These are phyloP conservation scores for Eupsilia transversa DNA, from an alignment of 2,888 invertebrate genomes.

Conservation along the genomic window DNA sequence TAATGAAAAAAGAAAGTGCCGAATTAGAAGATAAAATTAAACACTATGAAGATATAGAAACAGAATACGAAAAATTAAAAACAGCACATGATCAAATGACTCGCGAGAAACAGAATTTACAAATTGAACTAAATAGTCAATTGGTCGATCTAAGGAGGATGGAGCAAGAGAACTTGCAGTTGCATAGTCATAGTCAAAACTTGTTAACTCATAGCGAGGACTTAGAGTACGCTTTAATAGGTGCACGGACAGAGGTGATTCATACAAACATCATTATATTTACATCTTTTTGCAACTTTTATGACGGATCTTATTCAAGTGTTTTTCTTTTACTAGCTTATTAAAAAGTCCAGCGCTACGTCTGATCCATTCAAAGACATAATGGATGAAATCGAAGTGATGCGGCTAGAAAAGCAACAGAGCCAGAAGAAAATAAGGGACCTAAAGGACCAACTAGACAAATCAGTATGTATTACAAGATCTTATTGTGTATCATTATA, in stretches of 20 bases:
- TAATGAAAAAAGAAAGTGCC: constrained; percentile 76
- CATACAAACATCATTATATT: background rate
- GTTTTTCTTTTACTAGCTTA: constrained; percentile 61
- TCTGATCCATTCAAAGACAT: constrained; percentile 69
- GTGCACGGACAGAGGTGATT: constrained; percentile 79
- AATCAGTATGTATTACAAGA: constrained; percentile 73
- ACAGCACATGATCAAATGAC: constrained; percentile 68
- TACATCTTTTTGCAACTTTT: background rate
- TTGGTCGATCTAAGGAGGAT: constrained; percentile 69
- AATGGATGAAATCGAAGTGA: constrained; percentile 76
- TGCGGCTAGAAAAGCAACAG: constrained; percentile 79
- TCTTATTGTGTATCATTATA: background rate
- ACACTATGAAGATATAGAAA: constrained; percentile 74
- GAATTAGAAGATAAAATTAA: constrained; percentile 75
- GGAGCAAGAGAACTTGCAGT: constrained; percentile 74
- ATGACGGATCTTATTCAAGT: background rate
- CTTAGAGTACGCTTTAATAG: constrained; percentile 79
- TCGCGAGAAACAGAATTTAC: constrained; percentile 77
- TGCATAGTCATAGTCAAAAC: constrained; percentile 74
- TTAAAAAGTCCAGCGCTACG: constrained; percentile 59
- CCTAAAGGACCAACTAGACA: constrained; percentile 79
- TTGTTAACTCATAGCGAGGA: constrained; percentile 76
- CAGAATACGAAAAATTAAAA: constrained; percentile 74
- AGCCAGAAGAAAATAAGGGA: constrained; percentile 77
- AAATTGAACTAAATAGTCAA: constrained; percentile 72